Evolutionary conservation across 1,140 invertebrate species (phyloP).

Genomic region (Nymphalis io): DNA sequence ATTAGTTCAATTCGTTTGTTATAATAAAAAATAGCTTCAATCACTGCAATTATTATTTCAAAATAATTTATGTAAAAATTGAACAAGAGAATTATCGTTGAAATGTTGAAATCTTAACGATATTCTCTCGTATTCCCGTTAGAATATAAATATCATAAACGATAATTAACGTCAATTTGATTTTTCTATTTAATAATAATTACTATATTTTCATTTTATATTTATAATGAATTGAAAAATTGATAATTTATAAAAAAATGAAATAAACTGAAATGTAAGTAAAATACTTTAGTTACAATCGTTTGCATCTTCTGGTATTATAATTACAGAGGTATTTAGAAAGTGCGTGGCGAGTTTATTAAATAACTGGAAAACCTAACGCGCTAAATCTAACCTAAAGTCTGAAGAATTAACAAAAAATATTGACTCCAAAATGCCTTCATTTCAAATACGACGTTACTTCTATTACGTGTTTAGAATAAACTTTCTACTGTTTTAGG

Average conservation of each 20-base stretch:
- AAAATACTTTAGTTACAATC: background rate
- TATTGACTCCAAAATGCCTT: background rate
- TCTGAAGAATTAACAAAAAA: slow-evolving; percentile 4
- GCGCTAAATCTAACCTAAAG: background rate
- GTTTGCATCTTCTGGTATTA: slow-evolving; percentile 1
- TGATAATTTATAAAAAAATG: no score
- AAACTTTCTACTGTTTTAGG: slow-evolving; percentile 13
- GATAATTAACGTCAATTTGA: no score
- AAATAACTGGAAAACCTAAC: slow-evolving; percentile 4
- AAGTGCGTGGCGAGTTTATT: slow-evolving; percentile 1
- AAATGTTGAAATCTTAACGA: no score
- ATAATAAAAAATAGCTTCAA: no score
- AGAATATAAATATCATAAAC: no score
- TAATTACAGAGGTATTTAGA: slow-evolving; percentile 2
- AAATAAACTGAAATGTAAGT: no score
- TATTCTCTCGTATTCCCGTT: no score
- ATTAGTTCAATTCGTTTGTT: background rate
- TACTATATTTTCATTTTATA: background rate
- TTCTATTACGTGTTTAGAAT: slow-evolving; percentile 14
- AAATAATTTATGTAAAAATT: no score
- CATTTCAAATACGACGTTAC: background rate
- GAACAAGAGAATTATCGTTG: no score
- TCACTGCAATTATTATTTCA: no score
- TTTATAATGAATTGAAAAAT: no score
- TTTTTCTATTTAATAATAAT: no score